Evolutionary conservation across 2,888 invertebrate species (phyloP), one percentile per base, ranked within the genome.

Genomic region (Drosophila bunnanda): DNA sequence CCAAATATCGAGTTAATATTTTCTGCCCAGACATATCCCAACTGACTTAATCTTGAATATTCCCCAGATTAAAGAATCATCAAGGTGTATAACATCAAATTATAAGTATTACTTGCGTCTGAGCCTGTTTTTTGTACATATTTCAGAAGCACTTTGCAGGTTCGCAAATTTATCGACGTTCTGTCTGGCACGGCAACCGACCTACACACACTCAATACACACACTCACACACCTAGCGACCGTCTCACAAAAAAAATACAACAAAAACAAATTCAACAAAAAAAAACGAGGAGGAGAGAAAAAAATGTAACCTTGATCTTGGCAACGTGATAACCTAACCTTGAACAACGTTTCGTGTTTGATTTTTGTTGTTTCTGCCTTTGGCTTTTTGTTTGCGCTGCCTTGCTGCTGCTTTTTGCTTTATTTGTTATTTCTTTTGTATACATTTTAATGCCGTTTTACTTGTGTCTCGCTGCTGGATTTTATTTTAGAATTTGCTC

Each of bases 301-400:
- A 70, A 70, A 72, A 73, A 62, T 54, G 36, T 76, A 87, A 78
- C 90, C 90, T 90, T 90, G 90, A 90, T 90, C 90, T 90, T 90
- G 90, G 83, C 89, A 91, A 90, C 84, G 84, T 90, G 90, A 90
- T 91, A 90, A 91, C 91, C 87, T 85, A 90, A 90, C 90, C 91
- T 88, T 82, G 86, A 83, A 77, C 87, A 79, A 73, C 60, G 83
- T 82, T 84, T 84, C 84, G 77, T 88, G 71, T 88, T 88, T 86
- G 87, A 72, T 68, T 82, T 71, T 64, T 73, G 70, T 72, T 70
- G 52, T 69, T 70, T 58, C 39, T 55, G 64, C 64, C 54, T 55
- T 57, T 43, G 58, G 46, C 46, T 57, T 57, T 57, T 28, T 44
- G 44, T 67, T 46, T 70, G 50, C 32, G 59, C 50, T 60, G 38